Evolutionary conservation across 2,113 vertebrate genomes (phyloP).

Genomic region (Callocephalon fimbriatum): DNA sequence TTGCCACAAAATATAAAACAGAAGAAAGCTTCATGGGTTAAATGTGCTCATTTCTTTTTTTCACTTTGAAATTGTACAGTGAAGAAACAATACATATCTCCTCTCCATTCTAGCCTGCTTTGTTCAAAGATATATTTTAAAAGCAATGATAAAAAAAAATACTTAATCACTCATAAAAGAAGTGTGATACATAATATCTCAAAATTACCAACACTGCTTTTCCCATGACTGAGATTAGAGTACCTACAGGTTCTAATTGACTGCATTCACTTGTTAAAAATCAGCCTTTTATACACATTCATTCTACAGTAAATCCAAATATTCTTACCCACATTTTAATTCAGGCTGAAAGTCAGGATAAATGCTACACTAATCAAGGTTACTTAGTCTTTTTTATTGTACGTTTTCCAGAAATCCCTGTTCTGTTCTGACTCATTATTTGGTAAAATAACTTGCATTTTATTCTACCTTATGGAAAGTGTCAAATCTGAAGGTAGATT

Average conservation of each 20-base stretch:
- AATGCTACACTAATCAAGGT: not conserved
- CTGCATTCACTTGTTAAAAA: not conserved
- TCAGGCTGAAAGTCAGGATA: not conserved
- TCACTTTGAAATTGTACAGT: not conserved
- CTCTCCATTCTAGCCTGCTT: not conserved
- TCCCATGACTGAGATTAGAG: not conserved
- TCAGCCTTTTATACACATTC: not conserved
- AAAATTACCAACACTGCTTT: not conserved
- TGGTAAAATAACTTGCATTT: not conserved
- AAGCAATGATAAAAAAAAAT: not conserved
- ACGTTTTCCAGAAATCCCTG: not conserved
- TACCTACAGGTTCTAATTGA: conserved; percentile 4
- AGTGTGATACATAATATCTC: not conserved
- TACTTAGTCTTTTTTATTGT: not conserved
- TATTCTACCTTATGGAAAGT: not conserved
- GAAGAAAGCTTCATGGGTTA: not conserved
- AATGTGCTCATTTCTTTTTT: not conserved
- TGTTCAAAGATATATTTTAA: not conserved
- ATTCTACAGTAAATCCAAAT: not conserved
- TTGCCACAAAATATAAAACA: not conserved
- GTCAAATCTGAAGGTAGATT: not conserved
- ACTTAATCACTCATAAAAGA: not conserved
- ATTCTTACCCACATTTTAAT: not conserved
- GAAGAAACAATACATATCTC: not conserved
- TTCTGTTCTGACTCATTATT: not conserved